Conservation (phyloP, 2,888 invertebrate species). For the Scelioninae gen. 1 region DNA sequence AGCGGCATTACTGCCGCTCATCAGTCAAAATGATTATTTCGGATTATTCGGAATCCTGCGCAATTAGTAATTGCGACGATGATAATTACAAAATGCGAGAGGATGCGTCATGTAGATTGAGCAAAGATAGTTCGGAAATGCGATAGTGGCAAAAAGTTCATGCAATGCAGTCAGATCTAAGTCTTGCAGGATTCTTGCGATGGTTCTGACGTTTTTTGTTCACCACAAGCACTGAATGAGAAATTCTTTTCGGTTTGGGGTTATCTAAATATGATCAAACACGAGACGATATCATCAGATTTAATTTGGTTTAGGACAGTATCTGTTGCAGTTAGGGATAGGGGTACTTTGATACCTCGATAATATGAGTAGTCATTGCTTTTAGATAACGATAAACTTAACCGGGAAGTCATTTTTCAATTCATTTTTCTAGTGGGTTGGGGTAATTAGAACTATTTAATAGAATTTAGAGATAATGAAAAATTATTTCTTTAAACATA, state of each 20-base stretch:
- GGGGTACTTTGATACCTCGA: slow-evolving; percentile 10
- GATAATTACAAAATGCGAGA: slow-evolving; percentile 29
- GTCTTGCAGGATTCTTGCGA: slow-evolving; percentile 27
- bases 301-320: slow-evolving; percentile 33
- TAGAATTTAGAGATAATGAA: background rate
- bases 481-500: background rate
- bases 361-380: slow-evolving; percentile 14
- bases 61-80: slow-evolving; percentile 45
- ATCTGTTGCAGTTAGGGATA: background rate
- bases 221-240: background rate
- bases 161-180: background rate
- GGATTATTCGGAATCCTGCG: slow-evolving; percentile 41
- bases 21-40: slow-evolving; percentile 53
- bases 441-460: background rate
- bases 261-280: slow-evolving; percentile 55
- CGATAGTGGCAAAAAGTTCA: slow-evolving; percentile 7
- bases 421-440: background rate
- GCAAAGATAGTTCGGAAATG: slow-evolving; percentile 41
- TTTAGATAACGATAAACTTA: slow-evolving; percentile 12
- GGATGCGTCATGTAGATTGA: slow-evolving; percentile 44
- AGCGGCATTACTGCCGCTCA: slow-evolving; percentile 17
- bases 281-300: slow-evolving; percentile 27
- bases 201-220: slow-evolving; percentile 29
- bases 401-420: background rate
- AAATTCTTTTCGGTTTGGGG: slow-evolving; percentile 27